phyloP scores from a whole-genome alignment of 2,113 vertebrate species.

The human region DNA sequence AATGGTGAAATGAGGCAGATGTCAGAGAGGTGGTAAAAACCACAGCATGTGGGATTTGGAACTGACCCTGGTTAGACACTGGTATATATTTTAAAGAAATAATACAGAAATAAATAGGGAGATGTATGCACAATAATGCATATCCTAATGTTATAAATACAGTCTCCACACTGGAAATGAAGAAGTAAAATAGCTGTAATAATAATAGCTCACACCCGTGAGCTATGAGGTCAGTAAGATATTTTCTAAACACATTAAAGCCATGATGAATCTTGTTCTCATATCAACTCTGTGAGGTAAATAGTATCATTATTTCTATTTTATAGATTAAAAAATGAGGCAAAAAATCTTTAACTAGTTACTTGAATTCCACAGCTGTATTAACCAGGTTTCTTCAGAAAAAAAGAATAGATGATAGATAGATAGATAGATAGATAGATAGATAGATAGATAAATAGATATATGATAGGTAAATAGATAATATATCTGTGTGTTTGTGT shows the following conservation, averaged over 20 bases:
- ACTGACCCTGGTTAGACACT: background rate
- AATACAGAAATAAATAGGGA: background rate
- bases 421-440: too few species aligned
- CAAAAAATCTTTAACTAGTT: background rate
- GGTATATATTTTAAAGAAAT: background rate
- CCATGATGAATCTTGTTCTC: background rate
- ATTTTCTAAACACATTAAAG: background rate
- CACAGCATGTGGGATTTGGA: too few species aligned
- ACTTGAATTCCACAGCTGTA: background rate
- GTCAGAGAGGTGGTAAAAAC: too few species aligned
- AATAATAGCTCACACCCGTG: background rate
- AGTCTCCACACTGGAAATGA: background rate
- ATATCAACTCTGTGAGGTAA: background rate
- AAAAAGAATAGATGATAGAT: background rate
- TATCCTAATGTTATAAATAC: background rate
- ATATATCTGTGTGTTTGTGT: background rate
- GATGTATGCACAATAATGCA: rapidly evolving
- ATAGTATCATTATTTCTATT: background rate
- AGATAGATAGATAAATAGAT: background rate
- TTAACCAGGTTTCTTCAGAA: background rate
- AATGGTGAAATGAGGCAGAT: rapidly evolving
- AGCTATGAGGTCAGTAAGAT: background rate
- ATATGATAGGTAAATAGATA: background rate
- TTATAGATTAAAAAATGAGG: background rate
- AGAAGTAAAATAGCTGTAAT: too few species aligned